Base-by-base conservation (phyloP, 2,797 vertebrate species). In the Crocodylus rhombifer region DNA sequence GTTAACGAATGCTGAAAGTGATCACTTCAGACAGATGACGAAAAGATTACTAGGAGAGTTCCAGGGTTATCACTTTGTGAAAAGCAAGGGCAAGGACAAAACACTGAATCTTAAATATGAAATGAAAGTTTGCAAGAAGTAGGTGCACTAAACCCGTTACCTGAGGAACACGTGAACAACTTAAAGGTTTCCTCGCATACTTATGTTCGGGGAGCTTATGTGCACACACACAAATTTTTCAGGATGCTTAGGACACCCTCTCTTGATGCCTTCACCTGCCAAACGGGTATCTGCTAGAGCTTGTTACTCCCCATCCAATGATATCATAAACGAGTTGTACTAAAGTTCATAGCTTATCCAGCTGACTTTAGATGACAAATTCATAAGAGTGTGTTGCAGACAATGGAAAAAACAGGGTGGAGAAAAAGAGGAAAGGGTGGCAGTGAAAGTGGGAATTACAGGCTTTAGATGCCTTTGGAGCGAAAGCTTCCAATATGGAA, bases 281-380 rank as follows among this genome's bases (percentile, higher is more conserved):
- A 73, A 14, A 51, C 69, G 36, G 36, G 94, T 94, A 92, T 90
- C 95, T 96, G 96, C 92, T 95, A 95, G 92, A 97, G 93, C 90
- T 97, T 90, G 95, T 96, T 95, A 97, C 94, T 95, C 94, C 96
- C 96, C 96, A 94, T 83, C 94, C 93, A 95, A 96, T 95, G 96
- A 95, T 97, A 95, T 96, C 42, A 42, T 42, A 42, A 42, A 96
- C 94, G 91, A 95, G 90, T 94, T 95, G 96, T 81, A 77, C 95
- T 42, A 42, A 51, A 23, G 23, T 42, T 73, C 33, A 33, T 51
- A 36, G 14, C 30, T 36, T 23, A 73, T 13, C 36, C 23, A 14
- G 21, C 14, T 71, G 33, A 42, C 33, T 33, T 73, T 26, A 25
- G 14, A 25, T 42, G 30, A 67, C 18, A 42, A 25, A 36, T 73